Evolutionary conservation across 1,140 invertebrate species (phyloP).

Genomic region (Rhizoglyphus robini): DNA sequence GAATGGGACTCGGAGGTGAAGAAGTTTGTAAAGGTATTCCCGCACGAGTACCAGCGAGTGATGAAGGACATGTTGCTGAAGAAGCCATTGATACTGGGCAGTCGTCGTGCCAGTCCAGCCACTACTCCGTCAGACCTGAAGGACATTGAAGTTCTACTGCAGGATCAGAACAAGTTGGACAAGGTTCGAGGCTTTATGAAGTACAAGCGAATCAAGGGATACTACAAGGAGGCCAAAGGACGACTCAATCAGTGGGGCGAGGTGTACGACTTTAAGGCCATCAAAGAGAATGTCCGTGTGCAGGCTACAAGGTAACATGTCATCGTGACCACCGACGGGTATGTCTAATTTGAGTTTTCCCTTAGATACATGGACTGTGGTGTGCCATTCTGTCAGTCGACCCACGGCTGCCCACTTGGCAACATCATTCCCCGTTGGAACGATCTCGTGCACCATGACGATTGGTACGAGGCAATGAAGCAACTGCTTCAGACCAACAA

Average conservation of each 20-base stretch:
- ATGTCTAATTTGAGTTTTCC: constrained; percentile 19
- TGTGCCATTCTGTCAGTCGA: constrained; percentile 95
- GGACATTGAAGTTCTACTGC: constrained; percentile 77
- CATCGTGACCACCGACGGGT: neutral
- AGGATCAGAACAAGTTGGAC: constrained; percentile 48
- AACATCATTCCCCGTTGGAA: constrained; percentile 99
- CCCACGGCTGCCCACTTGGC: constrained; percentile 88
- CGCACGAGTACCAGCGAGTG: constrained; percentile 86
- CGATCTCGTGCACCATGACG: constrained; percentile 63
- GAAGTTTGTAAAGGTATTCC: constrained; percentile 89
- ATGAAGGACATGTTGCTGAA: constrained; percentile 52
- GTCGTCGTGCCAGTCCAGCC: constrained; percentile 27
- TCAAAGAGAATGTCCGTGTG: constrained; percentile 68
- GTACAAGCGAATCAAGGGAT: constrained; percentile 68
- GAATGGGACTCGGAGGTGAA: constrained; percentile 53
- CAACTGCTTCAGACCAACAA: constrained; percentile 96
- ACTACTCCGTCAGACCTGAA: constrained; percentile 25
- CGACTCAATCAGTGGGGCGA: constrained; percentile 90
- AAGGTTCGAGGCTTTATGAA: constrained; percentile 85
- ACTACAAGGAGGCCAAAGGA: constrained; percentile 67
- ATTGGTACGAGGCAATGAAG: constrained; percentile 91
- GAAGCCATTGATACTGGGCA: constrained; percentile 27
- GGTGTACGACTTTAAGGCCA: constrained; percentile 74
- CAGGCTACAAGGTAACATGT: constrained; percentile 51
- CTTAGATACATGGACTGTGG: constrained; percentile 92